Evolutionary conservation across 2,888 invertebrate species (phyloP).

Genomic region (Ophion slaviceki): DNA sequence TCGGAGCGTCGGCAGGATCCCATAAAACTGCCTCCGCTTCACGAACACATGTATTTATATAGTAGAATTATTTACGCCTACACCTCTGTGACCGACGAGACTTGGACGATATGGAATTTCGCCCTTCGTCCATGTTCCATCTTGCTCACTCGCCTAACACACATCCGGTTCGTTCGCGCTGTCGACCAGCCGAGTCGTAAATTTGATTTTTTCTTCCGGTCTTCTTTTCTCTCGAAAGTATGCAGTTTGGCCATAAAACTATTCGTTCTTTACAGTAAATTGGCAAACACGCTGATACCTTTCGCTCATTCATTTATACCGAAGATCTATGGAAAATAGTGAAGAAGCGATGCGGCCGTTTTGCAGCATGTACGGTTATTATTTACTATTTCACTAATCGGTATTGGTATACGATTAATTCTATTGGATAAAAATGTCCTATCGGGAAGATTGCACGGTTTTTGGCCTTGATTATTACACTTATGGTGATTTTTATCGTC

Average conservation of each 20-base stretch:
- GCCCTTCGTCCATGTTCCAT: conserved; percentile 40
- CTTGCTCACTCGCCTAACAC: conserved; percentile 17
- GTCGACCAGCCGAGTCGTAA: conserved; percentile 14
- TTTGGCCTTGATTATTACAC: conserved; percentile 50
- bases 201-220: conserved; percentile 4
- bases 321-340: neutral
- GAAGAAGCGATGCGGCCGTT: neutral
- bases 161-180: conserved; percentile 39
- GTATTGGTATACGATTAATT: neutral
- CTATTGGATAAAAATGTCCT: neutral
- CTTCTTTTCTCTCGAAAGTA: neutral
- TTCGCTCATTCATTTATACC: neutral
- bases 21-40: conserved; percentile 46
- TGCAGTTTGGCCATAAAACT: neutral
- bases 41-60: conserved; percentile 33
- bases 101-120: conserved; percentile 29
- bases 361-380: neutral
- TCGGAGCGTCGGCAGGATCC: conserved; percentile 8
- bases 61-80: conserved; percentile 51
- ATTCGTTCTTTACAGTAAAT: neutral
- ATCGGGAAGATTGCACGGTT: conserved; percentile 8
- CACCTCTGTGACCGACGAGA: conserved; percentile 25
- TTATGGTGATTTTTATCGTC: neutral
- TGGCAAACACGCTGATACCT: neutral
- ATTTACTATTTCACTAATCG: neutral